Evolutionary conservation across 2,888 invertebrate genomes (phyloP), one percentile per base, ranked within the genome.

Genomic region (Sinopyrophorus schimmeli): DNA sequence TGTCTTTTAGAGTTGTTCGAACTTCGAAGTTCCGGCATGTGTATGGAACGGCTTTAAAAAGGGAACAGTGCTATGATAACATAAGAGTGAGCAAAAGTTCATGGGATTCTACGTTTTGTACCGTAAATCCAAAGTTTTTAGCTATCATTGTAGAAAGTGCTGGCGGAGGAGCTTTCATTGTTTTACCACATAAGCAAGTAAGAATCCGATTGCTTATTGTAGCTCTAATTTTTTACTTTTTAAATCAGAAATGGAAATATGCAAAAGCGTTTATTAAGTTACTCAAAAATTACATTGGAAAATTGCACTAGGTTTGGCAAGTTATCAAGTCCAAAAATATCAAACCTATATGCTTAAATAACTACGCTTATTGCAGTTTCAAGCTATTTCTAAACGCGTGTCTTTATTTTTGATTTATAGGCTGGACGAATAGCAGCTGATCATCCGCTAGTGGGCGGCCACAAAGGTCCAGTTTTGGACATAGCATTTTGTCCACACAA

Each of bases 401-500:
- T 28, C 5, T 5, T 24, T 34, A 3, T 34, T 34, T 34, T 10
- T 18, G 5, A 18, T 32, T 28, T 3, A 28, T 75, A 96, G 96
- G 91, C 92, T 61, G 96, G 97, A 15, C 84, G 96, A 62, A 91
- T 96, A 70, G 88, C 93, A 39, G 90, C 95, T 1, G 94, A 96
- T 76, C 88, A 92, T 74, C 94, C 95, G 3, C 77, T 94, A 48
- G 95, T 98, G 24, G 94, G 94, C 37, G 97, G 97, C 24, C 98
- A 98, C 79, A 92, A 93, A 71, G 97, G 96, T 17, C 93, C 95
- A 0, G 94, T 98, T 20, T 76, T 96, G 55, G 97, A 98, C 76
- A 92, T 98, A 64, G 89, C 96, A 32, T 98, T 96, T 95, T 96
- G 94, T 74, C 97, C 97, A 1, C 97, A 97, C 76, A 94, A 97